Evolutionary conservation across 2,113 vertebrate species (phyloP).

Genomic region (Peucedramus taeniatus): DNA sequence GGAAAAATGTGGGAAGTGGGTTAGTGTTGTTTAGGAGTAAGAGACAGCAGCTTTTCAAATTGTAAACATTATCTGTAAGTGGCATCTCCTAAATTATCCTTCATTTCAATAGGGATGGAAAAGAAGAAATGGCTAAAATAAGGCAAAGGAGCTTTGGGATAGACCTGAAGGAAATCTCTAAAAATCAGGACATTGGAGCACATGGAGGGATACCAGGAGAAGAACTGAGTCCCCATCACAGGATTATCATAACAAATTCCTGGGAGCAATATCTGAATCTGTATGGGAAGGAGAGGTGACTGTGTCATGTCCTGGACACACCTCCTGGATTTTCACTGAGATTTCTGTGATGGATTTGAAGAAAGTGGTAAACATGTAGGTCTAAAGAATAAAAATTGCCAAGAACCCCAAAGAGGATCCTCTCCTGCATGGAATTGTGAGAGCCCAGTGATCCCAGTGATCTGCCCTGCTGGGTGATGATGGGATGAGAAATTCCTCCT

Average conservation of each 20-base stretch:
- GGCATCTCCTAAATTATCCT: neutral
- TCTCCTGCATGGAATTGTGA: neutral
- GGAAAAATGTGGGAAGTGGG: fast-evolving
- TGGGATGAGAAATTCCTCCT: neutral
- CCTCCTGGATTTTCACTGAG: neutral
- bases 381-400: neutral
- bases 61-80: neutral
- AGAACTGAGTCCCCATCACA: neutral
- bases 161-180: neutral
- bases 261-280: neutral
- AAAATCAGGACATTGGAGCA: neutral
- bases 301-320: neutral
- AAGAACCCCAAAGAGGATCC: neutral
- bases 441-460: neutral
- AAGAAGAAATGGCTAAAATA: neutral
- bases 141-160: neutral
- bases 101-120: neutral
- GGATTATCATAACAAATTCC: neutral
- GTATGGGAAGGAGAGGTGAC: neutral
- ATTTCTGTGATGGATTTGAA: neutral
- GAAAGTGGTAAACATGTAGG: neutral
- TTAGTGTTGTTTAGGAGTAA: neutral
- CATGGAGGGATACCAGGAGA: neutral
- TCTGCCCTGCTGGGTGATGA: neutral
- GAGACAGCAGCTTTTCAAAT: neutral